These are phyloP conservation scores for Epinotia nisella DNA, from an alignment of 2,888 invertebrate genomes.

Conservation along the genomic window DNA sequence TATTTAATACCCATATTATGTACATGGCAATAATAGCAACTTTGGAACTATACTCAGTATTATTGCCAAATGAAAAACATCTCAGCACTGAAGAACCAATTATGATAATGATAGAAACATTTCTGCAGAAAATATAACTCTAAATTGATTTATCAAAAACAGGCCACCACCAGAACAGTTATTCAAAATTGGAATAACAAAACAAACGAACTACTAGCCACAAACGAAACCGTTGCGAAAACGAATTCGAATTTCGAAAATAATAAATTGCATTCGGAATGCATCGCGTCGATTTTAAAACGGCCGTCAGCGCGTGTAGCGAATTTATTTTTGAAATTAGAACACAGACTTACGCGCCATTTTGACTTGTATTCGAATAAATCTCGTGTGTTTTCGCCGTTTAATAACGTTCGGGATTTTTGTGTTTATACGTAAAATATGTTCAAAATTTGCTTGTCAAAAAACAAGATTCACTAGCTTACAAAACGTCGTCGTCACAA, in stretches of 20 bases:
- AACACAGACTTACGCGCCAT: conserved; percentile 82
- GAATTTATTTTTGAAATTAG: conserved; percentile 85
- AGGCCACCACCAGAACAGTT: conserved; percentile 11
- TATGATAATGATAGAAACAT: not conserved
- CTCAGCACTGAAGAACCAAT: not conserved
- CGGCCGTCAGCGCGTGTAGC: conserved; percentile 73
- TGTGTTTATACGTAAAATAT: not conserved
- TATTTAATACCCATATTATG: too few relatives aligned
- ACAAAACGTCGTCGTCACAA: too few relatives aligned
- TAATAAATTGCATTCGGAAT: conserved; percentile 46
- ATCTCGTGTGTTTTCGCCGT: conserved; percentile 69
- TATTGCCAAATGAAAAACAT: not conserved
- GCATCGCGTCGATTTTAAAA: conserved; percentile 80
- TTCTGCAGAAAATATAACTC: not conserved
- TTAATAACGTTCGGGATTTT: conserved; percentile 38
- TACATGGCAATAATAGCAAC: not conserved
- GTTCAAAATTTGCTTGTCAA: not conserved
- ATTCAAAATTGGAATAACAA: conserved; percentile 18
- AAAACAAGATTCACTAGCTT: too few relatives aligned
- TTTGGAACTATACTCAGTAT: too few relatives aligned
- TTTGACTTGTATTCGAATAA: conserved; percentile 74
- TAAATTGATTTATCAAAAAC: conserved; percentile 5
- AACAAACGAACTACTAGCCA: conserved; percentile 22
- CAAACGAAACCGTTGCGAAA: conserved; percentile 16
- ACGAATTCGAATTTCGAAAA: conserved; percentile 36